These are phyloP conservation scores for Eremophila alpestris DNA, from an alignment of 2,797 vertebrate genomes.

Conservation along the genomic window DNA sequence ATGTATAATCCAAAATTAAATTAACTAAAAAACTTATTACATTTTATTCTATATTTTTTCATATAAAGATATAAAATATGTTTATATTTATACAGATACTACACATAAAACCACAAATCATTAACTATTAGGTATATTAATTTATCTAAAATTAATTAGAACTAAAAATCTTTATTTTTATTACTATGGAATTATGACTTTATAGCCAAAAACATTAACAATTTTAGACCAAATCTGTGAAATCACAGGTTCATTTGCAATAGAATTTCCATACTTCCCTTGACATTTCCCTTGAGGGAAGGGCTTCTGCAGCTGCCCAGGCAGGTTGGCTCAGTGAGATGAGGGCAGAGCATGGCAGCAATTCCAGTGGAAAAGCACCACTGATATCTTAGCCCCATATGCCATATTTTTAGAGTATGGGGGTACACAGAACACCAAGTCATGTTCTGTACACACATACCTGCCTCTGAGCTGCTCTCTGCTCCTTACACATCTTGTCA, in stretches of 20 bases:
- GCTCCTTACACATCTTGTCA: background rate
- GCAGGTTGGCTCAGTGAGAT: background rate
- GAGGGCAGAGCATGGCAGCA: background rate
- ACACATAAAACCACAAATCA: background rate
- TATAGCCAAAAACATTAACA: background rate
- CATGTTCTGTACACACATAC: background rate
- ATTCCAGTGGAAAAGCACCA: background rate
- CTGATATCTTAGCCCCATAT: background rate
- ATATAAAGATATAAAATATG: background rate
- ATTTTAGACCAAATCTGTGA: background rate
- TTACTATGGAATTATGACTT: background rate
- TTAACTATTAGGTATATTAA: no score
- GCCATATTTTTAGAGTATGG: background rate
- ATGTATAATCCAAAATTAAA: background rate
- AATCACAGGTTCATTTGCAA: background rate
- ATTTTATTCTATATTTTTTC: background rate
- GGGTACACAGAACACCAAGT: background rate
- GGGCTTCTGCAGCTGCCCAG: background rate
- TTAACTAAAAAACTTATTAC: background rate
- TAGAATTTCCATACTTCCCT: background rate
- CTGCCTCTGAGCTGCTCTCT: background rate
- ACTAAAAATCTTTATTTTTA: background rate
- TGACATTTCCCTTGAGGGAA: background rate
- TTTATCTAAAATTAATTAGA: background rate
- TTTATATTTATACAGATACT: background rate